phyloP scores from a whole-genome alignment of 2,113 vertebrate species.

The Mormoops blainvillei region DNA sequence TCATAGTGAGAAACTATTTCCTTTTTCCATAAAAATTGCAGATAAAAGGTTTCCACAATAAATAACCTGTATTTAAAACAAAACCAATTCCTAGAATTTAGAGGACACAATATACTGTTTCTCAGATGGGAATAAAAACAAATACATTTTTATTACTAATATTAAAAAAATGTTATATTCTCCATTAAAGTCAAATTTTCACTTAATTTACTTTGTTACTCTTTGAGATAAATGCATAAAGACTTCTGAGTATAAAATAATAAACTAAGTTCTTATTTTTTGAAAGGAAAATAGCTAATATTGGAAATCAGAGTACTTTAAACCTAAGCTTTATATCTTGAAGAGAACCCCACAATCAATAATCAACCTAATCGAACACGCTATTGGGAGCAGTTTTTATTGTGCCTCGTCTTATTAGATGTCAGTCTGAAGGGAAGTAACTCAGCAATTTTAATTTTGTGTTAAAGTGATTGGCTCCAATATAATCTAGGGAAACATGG shows the following conservation, averaged over 20 bases:
- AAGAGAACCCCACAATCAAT: neutral
- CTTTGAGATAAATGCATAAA: neutral
- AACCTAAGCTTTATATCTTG: neutral
- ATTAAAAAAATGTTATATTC: neutral
- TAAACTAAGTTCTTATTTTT: neutral
- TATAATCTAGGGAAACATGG: neutral
- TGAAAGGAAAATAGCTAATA: neutral
- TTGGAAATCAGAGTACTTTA: neutral
- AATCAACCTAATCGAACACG: neutral
- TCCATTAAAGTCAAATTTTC: neutral
- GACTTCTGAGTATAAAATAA: neutral
- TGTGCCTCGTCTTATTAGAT: neutral
- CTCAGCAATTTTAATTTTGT: neutral
- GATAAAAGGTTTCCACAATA: constrained; percentile 18
- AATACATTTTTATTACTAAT: constrained; percentile 11
- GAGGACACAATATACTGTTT: neutral
- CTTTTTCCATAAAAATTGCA: constrained; percentile 39
- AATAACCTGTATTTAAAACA: constrained; percentile 52
- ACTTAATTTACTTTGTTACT: neutral
- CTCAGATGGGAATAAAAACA: constrained; percentile 27
- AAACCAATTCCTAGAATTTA: constrained; percentile 36
- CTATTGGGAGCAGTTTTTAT: neutral
- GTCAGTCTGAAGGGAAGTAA: neutral
- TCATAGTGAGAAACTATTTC: constrained; percentile 51
- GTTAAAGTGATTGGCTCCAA: neutral